A percentile compares a stretch with the other conserved stretches of the same genome.
Evolutionary conservation across 2,888 invertebrate species (phyloP).

Genomic region (Drosophila peninsularis): DNA sequence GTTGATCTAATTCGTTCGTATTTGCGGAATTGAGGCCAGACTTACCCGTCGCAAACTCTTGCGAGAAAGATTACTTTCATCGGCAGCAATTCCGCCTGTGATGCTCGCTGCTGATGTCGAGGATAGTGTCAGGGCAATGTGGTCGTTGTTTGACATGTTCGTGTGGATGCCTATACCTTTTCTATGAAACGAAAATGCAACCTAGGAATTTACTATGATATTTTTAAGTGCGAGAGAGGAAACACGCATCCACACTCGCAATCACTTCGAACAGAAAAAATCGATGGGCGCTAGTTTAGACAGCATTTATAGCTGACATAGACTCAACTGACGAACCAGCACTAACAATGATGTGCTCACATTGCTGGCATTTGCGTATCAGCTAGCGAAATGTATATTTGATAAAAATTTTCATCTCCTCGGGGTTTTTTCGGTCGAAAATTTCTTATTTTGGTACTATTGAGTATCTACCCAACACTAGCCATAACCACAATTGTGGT

Average conservation of each 20-base stretch:
- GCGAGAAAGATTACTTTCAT: slow-evolving; percentile 66
- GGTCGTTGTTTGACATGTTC: slow-evolving; percentile 78
- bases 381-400: slow-evolving; percentile 17
- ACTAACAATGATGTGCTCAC: slow-evolving; percentile 26
- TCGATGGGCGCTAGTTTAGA: slow-evolving; percentile 34
- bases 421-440: slow-evolving; percentile 17
- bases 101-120: slow-evolving; percentile 55
- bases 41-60: slow-evolving; percentile 83
- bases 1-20: slow-evolving; percentile 5
- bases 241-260: slow-evolving; percentile 24
- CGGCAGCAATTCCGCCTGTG: slow-evolving; percentile 45
- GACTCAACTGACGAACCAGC: slow-evolving; percentile 26
- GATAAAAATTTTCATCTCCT: slow-evolving; percentile 21
- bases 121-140: slow-evolving; percentile 81
- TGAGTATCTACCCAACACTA: slow-evolving; percentile 23
- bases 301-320: slow-evolving; percentile 14
- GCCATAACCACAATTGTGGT: slow-evolving; percentile 6
- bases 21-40: slow-evolving; percentile 13
- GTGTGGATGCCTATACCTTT: not conserved
- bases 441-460: slow-evolving; percentile 24
- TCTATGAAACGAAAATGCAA: not conserved
- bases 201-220: not conserved
- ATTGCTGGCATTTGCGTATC: slow-evolving; percentile 27
- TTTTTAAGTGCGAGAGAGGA: slow-evolving; percentile 10
- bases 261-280: slow-evolving; percentile 34